These are phyloP conservation scores for Gasteruption jaculator DNA, from an alignment of 2,888 invertebrate species.

Conservation along the genomic window DNA sequence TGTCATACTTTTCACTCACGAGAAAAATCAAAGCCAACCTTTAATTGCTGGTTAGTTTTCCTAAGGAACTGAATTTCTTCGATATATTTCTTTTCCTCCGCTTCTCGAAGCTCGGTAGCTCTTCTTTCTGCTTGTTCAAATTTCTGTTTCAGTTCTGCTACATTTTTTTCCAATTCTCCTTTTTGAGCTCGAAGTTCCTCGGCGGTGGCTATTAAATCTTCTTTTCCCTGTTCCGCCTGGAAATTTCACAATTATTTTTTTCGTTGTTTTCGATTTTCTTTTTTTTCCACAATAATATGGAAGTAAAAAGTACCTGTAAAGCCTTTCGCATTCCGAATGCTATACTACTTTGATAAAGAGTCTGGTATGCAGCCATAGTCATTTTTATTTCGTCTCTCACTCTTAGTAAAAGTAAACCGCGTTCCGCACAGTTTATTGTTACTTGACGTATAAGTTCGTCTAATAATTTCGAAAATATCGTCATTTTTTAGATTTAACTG, in stretches of 20 bases:
- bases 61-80: constrained; percentile 91
- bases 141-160: constrained; percentile 63
- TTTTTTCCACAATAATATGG: too few species aligned
- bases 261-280: not conserved
- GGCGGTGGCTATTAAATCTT: constrained; percentile 72
- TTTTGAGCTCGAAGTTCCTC: constrained; percentile 67
- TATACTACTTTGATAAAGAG: constrained; percentile 93
- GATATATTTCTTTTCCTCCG: constrained; percentile 87
- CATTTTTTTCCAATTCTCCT: constrained; percentile 53
- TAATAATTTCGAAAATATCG: too few species aligned
- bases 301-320: constrained; percentile 61
- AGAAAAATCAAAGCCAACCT: constrained; percentile 54
- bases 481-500: too few species aligned
- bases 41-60: constrained; percentile 90
- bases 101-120: constrained; percentile 75
- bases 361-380: constrained; percentile 95
- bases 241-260: constrained; percentile 2
- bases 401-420: constrained; percentile 86
- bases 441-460: constrained; percentile 91
- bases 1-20: constrained; percentile 7
- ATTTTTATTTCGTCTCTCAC: constrained; percentile 94
- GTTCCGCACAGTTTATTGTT: constrained; percentile 94
- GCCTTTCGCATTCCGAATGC: constrained; percentile 98
- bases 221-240: constrained; percentile 82
- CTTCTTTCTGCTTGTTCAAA: constrained; percentile 80